phyloP scores from a whole-genome alignment of 2,888 invertebrate genomes.

The Tachina fera region DNA sequence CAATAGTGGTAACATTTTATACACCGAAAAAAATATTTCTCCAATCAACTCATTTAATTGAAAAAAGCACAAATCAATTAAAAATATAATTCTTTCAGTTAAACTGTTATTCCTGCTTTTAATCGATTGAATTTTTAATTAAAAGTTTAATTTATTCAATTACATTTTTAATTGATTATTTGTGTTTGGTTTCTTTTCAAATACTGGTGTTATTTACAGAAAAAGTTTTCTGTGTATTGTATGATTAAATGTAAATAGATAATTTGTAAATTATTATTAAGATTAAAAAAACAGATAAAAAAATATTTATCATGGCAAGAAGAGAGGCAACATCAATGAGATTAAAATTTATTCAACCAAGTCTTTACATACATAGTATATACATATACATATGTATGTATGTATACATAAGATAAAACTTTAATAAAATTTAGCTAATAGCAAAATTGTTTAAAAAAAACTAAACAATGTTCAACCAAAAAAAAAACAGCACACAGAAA shows the following conservation, averaged over 20 bases:
- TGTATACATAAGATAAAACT: not conserved
- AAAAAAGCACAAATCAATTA: too few species aligned
- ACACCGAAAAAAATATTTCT: too few species aligned
- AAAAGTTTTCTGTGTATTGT: not conserved
- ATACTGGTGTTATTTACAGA: too few species aligned
- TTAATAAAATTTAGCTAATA: slow-evolving; percentile 37
- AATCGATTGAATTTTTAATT: too few species aligned
- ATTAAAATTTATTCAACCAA: slow-evolving; percentile 30
- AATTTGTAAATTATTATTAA: slow-evolving; percentile 27
- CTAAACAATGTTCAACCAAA: slow-evolving; percentile 21
- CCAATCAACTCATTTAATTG: too few species aligned
- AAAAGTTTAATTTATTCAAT: too few species aligned
- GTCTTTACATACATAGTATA: slow-evolving; percentile 17
- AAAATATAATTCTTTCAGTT: too few species aligned
- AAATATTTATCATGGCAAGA: slow-evolving; percentile 15
- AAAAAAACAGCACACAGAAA: slow-evolving; percentile 9
- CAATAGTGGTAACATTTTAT: not conserved
- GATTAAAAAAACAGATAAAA: slow-evolving; percentile 20
- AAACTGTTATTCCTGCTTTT: too few species aligned
- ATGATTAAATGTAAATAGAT: slow-evolving; percentile 45
- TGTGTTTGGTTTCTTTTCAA: too few species aligned
- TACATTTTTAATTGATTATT: too few species aligned
- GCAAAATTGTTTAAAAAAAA: slow-evolving; percentile 38
- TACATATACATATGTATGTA: not conserved
- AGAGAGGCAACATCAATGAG: not conserved